These are phyloP conservation scores for Drosophila grimshawi DNA, from an alignment of 1,140 invertebrate species.

Conservation along the genomic window DNA sequence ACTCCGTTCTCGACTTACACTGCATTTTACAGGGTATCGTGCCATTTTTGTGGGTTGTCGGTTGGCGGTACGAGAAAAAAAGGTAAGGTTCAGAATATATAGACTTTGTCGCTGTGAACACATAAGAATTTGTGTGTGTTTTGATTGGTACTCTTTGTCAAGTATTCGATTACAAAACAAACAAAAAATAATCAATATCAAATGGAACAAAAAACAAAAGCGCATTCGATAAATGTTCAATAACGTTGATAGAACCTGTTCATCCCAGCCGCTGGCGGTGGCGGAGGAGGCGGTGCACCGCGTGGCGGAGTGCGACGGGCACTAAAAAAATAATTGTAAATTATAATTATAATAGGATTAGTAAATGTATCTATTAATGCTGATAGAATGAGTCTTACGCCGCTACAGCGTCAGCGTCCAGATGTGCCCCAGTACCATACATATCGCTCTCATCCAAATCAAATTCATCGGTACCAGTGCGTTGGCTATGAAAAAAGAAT, in stretches of 20 bases:
- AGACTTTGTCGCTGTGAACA: slow-evolving; percentile 81
- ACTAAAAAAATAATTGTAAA: slow-evolving; percentile 36
- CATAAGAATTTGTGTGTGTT: slow-evolving; percentile 75
- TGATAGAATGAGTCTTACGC: slow-evolving; percentile 55
- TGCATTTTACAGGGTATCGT: slow-evolving; percentile 21
- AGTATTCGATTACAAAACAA: slow-evolving; percentile 53
- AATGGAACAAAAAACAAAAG: slow-evolving; percentile 57
- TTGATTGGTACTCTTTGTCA: slow-evolving; percentile 70
- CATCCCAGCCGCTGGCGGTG: slow-evolving; percentile 70
- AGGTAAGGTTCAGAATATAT: slow-evolving; percentile 79
- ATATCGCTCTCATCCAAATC: slow-evolving; percentile 76
- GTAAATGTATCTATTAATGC: neutral
- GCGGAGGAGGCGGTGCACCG: slow-evolving; percentile 75
- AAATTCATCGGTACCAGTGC: slow-evolving; percentile 74
- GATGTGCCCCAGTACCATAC: slow-evolving; percentile 67
- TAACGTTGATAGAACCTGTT: slow-evolving; percentile 84
- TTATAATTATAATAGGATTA: neutral
- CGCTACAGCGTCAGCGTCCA: slow-evolving; percentile 67
- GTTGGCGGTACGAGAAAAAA: slow-evolving; percentile 58
- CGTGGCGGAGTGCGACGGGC: slow-evolving; percentile 80
- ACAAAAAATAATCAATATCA: slow-evolving; percentile 21
- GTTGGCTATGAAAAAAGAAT: slow-evolving; percentile 53
- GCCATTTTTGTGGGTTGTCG: slow-evolving; percentile 9
- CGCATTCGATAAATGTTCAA: slow-evolving; percentile 61
- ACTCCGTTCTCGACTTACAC: slow-evolving; percentile 58